A percentile compares a stretch with the other conserved stretches of the same genome.
Conservation (phyloP, 1,140 invertebrate species). For the Drosophila triauraria region DNA sequence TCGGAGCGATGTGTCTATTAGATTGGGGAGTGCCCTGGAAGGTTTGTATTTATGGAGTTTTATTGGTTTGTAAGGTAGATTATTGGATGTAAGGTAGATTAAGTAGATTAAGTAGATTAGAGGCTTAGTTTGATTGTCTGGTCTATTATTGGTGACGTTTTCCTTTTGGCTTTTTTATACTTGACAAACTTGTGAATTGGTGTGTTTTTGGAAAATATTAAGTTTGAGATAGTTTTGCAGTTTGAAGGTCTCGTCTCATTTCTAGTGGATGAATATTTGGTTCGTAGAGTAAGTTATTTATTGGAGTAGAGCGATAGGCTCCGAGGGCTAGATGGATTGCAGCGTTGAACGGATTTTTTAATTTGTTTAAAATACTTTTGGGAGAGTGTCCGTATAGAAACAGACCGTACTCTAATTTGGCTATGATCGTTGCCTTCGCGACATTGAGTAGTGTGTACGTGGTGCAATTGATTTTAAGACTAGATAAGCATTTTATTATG, state of each 20-base stretch:
- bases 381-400: neutral
- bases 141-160: slow-evolving; percentile 7
- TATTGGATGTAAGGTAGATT: neutral
- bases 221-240: neutral
- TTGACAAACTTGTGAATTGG: neutral
- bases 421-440: slow-evolving; percentile 2
- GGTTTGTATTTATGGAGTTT: slow-evolving; percentile 5
- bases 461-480: neutral
- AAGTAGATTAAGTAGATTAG: neutral
- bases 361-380: slow-evolving; percentile 4
- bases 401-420: neutral
- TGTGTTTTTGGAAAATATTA: slow-evolving; percentile 2
- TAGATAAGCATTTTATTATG: slow-evolving; percentile 4
- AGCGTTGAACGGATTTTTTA: slow-evolving; percentile 3
- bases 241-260: slow-evolving; percentile 9
- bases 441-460: neutral
- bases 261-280: neutral
- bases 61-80: slow-evolving; percentile 4
- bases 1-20: slow-evolving; percentile 9
- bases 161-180: neutral
- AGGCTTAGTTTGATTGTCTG: neutral
- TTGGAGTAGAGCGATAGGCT: neutral
- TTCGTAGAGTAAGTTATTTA: slow-evolving; percentile 13
- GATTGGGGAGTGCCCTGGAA: slow-evolving; percentile 1
- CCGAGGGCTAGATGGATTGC: slow-evolving; percentile 7